Evolutionary conservation across 2,888 invertebrate species (phyloP).

Genomic region (Drosophila limbata): DNA sequence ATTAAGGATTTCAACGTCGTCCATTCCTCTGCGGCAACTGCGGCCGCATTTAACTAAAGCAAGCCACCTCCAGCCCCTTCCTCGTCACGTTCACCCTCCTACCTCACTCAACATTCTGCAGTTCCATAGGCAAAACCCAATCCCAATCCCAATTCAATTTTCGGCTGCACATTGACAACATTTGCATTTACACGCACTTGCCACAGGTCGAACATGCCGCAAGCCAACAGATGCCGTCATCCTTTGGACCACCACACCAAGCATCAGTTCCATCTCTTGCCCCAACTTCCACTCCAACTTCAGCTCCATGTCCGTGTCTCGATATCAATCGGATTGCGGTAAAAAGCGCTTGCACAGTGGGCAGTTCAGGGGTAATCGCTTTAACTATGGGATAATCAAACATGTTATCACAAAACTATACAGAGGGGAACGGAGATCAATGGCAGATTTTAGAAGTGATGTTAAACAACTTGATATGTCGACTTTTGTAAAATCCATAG

Average conservation of each 20-base stretch:
- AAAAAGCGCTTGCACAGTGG: conserved; percentile 34
- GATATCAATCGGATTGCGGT: conserved; percentile 63
- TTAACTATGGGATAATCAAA: conserved; percentile 9
- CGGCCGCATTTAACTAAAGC: conserved; percentile 69
- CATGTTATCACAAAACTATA: background rate
- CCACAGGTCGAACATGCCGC: conserved; percentile 68
- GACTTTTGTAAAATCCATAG: no score
- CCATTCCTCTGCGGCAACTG: conserved; percentile 40
- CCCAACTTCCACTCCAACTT: background rate
- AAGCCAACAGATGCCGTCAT: conserved; percentile 40
- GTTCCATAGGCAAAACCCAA: conserved; percentile 26
- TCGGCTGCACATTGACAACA: conserved; percentile 73
- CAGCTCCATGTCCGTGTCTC: conserved; percentile 13
- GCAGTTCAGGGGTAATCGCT: background rate
- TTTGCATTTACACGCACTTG: conserved; percentile 78
- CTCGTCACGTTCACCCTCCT: background rate
- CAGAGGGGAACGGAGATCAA: background rate
- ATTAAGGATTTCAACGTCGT: conserved; percentile 65
- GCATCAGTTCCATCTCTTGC: background rate
- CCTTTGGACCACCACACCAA: conserved; percentile 17
- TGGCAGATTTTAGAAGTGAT: background rate
- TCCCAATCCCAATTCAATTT: conserved; percentile 71
- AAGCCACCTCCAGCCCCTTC: background rate
- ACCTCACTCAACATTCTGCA: background rate
- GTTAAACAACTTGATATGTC: no score